phyloP scores from a whole-genome alignment of 1,140 invertebrate genomes.

The Telenomus remus region DNA sequence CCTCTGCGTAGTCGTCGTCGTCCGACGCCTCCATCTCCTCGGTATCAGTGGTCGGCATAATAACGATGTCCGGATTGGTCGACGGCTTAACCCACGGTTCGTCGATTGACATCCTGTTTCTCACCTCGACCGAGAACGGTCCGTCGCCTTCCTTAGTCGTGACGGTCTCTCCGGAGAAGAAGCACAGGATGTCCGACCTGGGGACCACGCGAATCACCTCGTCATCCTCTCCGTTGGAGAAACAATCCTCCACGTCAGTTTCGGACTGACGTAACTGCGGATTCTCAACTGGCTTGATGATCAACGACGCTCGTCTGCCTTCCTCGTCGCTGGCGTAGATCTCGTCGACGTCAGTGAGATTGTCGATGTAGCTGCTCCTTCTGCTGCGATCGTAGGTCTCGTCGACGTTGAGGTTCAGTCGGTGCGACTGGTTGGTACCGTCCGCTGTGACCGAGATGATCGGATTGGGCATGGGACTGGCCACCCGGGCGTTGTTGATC shows the following conservation, averaged over 20 bases:
- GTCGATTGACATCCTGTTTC: slow-evolving; percentile 68
- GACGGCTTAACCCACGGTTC: slow-evolving; percentile 15
- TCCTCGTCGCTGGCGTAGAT: slow-evolving; percentile 67
- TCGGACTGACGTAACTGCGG: slow-evolving; percentile 55
- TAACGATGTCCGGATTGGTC: slow-evolving; percentile 54
- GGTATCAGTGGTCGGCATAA: slow-evolving; percentile 66
- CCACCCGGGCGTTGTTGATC: slow-evolving; percentile 25
- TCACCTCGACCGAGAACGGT: slow-evolving; percentile 71
- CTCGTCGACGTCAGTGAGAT: slow-evolving; percentile 71
- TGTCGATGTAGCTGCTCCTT: slow-evolving; percentile 63
- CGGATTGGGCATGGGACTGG: slow-evolving; percentile 43
- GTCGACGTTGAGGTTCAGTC: slow-evolving; percentile 44
- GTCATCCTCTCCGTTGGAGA: slow-evolving; percentile 67
- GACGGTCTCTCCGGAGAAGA: slow-evolving; percentile 69
- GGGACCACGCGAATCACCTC: slow-evolving; percentile 59
- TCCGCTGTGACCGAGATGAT: slow-evolving; percentile 67
- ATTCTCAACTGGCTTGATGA: slow-evolving; percentile 46
- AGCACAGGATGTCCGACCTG: slow-evolving; percentile 63
- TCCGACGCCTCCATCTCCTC: slow-evolving; percentile 72
- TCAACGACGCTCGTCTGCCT: slow-evolving; percentile 19
- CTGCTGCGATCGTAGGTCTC: slow-evolving; percentile 40
- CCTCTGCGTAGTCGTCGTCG: slow-evolving; percentile 61
- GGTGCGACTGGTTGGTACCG: slow-evolving; percentile 34
- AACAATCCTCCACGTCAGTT: slow-evolving; percentile 68
- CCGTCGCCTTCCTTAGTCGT: slow-evolving; percentile 73